A percentile compares a stretch with the other conserved stretches of the same genome.
Conservation (phyloP, 1,140 invertebrate species). For the Drosophila pallidifrons region DNA sequence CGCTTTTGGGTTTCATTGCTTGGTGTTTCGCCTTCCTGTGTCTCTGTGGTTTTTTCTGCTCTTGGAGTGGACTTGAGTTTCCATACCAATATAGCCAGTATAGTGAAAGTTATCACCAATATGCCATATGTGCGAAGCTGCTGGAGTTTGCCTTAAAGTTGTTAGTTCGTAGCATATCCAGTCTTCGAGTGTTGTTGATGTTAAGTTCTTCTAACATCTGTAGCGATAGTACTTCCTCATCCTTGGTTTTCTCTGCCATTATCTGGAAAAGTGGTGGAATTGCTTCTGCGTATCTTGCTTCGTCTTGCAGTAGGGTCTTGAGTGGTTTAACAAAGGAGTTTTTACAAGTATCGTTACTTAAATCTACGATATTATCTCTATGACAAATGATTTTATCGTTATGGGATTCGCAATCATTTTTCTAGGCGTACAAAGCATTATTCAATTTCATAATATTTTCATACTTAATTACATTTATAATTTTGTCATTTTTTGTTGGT, state of each 20-base stretch:
- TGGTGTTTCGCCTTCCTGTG: too few species aligned
- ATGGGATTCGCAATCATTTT: conserved; percentile 13
- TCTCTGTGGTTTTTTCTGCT: too few species aligned
- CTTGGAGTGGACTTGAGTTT: too few species aligned
- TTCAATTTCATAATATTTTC: conserved; percentile 17
- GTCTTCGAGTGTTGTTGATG: background rate
- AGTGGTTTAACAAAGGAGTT: background rate
- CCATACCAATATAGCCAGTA: too few species aligned
- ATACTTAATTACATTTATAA: conserved; percentile 22
- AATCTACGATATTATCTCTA: conserved; percentile 12
- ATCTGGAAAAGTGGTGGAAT: conserved; percentile 13
- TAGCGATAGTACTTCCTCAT: conserved; percentile 1
- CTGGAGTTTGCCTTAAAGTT: too few species aligned
- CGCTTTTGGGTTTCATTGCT: too few species aligned
- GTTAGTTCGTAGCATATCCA: too few species aligned
- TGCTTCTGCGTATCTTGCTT: conserved; percentile 4
- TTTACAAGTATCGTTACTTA: background rate
- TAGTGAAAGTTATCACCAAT: too few species aligned
- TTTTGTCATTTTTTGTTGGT: background rate
- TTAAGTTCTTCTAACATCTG: background rate
- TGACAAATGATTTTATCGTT: conserved; percentile 20
- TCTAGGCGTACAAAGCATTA: background rate
- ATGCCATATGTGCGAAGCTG: too few species aligned
- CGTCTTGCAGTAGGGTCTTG: background rate
- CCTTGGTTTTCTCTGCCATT: conserved; percentile 11